Conservation (phyloP, 2,797 vertebrate species). For the Lacerta viridis region DNA sequence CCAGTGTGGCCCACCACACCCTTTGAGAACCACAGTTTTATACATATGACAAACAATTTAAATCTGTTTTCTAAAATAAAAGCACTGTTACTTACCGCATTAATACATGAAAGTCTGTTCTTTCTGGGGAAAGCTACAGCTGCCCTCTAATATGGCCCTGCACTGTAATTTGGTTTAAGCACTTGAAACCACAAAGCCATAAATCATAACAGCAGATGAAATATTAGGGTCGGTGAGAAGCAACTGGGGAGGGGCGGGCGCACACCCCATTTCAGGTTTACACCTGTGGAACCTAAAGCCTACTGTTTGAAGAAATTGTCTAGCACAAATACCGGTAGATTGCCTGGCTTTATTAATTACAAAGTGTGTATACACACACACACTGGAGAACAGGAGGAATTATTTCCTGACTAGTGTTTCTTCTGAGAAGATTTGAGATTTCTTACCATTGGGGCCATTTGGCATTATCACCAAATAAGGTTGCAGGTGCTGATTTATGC, state of each 20-base stretch:
- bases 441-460: neutral
- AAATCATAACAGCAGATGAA: slow-evolving; percentile 11
- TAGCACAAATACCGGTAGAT: neutral
- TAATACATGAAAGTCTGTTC: neutral
- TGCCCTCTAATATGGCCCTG: neutral
- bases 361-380: too few species aligned
- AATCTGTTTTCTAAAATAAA: neutral
- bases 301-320: neutral
- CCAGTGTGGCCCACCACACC: too few species aligned
- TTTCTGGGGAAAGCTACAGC: neutral
- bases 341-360: neutral
- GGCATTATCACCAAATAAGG: neutral
- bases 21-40: neutral
- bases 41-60: neutral
- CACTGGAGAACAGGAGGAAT: too few species aligned
- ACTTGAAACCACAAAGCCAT: slow-evolving; percentile 17
- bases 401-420: too few species aligned
- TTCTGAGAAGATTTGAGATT: too few species aligned
- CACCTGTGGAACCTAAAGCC: neutral
- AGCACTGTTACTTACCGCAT: neutral
- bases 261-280: neutral
- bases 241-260: too few species aligned
- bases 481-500: neutral
- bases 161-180: neutral
- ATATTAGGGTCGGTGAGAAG: neutral